These are phyloP conservation scores for Rhabdornis inornatus DNA, from an alignment of 2,113 vertebrate species.

Conservation along the genomic window DNA sequence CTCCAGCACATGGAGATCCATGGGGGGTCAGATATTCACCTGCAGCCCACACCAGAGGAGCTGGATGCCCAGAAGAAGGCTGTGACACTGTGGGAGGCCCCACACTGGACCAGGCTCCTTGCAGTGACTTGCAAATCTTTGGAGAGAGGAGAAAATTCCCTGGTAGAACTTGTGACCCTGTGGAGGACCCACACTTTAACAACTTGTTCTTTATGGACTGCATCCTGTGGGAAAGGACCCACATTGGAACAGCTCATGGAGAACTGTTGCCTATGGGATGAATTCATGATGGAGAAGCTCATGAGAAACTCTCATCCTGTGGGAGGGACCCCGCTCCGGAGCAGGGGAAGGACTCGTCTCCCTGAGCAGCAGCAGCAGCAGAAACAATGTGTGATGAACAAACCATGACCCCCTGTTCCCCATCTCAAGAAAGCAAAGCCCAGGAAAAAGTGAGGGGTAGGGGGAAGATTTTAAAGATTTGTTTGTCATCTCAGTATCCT, in stretches of 20 bases:
- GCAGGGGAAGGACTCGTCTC: background rate
- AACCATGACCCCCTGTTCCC: fast-evolving
- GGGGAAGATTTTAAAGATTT: background rate
- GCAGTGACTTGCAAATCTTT: background rate
- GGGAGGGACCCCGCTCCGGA: background rate
- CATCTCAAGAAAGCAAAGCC: background rate
- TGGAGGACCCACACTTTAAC: too few relatives aligned
- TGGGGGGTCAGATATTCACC: background rate
- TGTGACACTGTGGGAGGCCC: fast-evolving
- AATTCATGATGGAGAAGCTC: fast-evolving
- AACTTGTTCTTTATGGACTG: background rate
- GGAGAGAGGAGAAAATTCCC: background rate
- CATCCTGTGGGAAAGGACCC: background rate
- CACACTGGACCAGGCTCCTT: background rate
- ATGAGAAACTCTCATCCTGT: background rate
- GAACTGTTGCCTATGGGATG: background rate
- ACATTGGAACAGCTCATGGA: background rate
- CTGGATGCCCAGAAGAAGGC: background rate
- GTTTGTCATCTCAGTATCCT: background rate
- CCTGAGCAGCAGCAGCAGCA: background rate
- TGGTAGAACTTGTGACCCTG: background rate
- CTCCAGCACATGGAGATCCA: background rate
- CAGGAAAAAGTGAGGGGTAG: background rate
- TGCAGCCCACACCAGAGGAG: background rate
- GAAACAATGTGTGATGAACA: background rate